Percentiles rank a stretch among this genome's conserved stretches.
These are phyloP conservation scores for Pangasius macronema DNA, from an alignment of 2,797 vertebrate species.

Conservation along the genomic window DNA sequence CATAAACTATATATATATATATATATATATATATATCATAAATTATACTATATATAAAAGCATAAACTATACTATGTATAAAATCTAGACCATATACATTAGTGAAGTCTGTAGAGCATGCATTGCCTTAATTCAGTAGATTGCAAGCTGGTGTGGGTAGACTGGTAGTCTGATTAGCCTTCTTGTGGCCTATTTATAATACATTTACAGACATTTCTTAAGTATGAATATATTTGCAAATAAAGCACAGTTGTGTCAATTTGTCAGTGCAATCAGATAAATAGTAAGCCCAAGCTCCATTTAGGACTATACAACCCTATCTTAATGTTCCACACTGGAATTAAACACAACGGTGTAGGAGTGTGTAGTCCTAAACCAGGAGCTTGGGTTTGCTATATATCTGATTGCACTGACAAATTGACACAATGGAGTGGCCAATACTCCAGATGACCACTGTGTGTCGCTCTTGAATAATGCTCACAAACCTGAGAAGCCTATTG, in stretches of 20 bases:
- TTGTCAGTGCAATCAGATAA: background rate
- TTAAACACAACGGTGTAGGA: too few species aligned
- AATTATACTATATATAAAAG: too few species aligned
- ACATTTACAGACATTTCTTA: background rate
- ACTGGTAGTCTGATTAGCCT: background rate
- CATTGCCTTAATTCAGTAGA: background rate
- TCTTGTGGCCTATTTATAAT: background rate
- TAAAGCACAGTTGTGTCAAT: background rate
- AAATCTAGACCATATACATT: too few species aligned
- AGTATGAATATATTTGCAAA: background rate
- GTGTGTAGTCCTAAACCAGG: too few species aligned
- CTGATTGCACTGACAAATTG: too few species aligned
- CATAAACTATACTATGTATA: too few species aligned
- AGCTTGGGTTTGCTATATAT: too few species aligned
- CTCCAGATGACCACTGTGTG: slow-evolving; percentile 17
- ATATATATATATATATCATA: too few species aligned
- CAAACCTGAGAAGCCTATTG: background rate
- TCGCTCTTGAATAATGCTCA: slow-evolving; percentile 7
- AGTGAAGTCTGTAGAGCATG: background rate
- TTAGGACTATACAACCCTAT: background rate
- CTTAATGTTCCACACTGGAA: too few species aligned
- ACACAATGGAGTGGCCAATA: too few species aligned
- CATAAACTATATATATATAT: background rate
- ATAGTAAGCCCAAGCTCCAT: background rate
- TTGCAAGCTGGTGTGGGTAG: background rate